phyloP scores from a whole-genome alignment of 2,797 vertebrate genomes.

The Odontamblyopus lacepedii region DNA sequence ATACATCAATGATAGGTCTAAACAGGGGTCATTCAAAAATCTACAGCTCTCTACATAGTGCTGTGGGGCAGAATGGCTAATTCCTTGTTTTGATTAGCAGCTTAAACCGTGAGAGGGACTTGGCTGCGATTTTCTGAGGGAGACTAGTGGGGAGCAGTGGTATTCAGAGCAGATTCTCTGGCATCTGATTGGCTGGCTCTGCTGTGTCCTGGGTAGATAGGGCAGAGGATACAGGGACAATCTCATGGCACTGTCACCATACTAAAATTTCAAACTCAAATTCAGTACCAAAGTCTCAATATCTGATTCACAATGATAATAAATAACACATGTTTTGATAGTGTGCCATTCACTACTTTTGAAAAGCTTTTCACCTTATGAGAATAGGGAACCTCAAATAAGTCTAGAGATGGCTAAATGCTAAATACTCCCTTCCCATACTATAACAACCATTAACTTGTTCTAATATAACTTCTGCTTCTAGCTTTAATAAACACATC shows the following conservation, averaged over 20 bases:
- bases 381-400: too few species aligned
- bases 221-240: neutral
- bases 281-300: too few species aligned
- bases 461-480: too few species aligned
- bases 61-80: conserved; percentile 41
- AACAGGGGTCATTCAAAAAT: conserved; percentile 24
- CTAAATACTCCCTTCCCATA: too few species aligned
- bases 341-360: too few species aligned
- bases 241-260: conserved; percentile 40
- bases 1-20: conserved; percentile 10
- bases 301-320: too few species aligned
- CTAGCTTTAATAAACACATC: too few species aligned
- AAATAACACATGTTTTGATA: too few species aligned
- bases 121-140: conserved; percentile 41
- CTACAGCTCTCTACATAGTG: conserved; percentile 20
- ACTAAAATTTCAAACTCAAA: neutral
- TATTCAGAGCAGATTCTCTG: conserved; percentile 58
- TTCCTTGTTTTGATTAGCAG: conserved; percentile 64
- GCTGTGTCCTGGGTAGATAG: conserved; percentile 25
- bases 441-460: too few species aligned
- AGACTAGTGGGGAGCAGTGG: conserved; percentile 50
- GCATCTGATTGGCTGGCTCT: conserved; percentile 59
- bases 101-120: conserved; percentile 64
- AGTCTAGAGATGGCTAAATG: too few species aligned
- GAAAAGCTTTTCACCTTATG: too few species aligned